phyloP scores from a whole-genome alignment of 1,140 invertebrate species.

The Oryzaephilus surinamensis region DNA sequence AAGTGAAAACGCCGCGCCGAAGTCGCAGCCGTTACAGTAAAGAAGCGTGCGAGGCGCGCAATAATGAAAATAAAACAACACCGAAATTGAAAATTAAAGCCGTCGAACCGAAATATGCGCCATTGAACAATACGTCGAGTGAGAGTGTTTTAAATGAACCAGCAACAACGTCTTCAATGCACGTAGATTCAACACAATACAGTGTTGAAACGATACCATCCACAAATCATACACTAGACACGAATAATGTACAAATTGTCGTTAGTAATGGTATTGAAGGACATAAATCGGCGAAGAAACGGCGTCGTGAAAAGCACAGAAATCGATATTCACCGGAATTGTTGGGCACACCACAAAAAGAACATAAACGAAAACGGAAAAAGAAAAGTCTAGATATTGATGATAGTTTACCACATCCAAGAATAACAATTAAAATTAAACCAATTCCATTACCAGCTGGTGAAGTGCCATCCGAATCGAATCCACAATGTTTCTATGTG shows the following conservation, averaged over 20 bases:
- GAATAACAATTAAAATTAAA: constrained; percentile 73
- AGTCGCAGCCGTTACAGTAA: constrained; percentile 56
- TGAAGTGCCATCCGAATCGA: constrained; percentile 44
- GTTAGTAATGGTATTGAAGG: constrained; percentile 14
- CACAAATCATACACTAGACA: constrained; percentile 1
- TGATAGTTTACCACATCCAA: constrained; percentile 47
- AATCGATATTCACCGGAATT: constrained; percentile 56
- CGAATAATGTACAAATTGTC: constrained; percentile 17
- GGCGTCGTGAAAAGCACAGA: constrained; percentile 57
- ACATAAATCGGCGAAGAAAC: constrained; percentile 42
- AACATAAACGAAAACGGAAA: constrained; percentile 59
- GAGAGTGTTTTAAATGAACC: not conserved
- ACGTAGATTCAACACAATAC: no score
- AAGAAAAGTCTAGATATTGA: constrained; percentile 61
- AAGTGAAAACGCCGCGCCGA: constrained; percentile 65
- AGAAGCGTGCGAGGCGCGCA: constrained; percentile 38
- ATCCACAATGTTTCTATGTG: constrained; percentile 60
- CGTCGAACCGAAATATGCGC: constrained; percentile 35
- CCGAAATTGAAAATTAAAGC: constrained; percentile 50
- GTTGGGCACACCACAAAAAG: constrained; percentile 39
- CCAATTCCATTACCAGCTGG: constrained; percentile 67
- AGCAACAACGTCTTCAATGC: not conserved
- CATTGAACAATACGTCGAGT: not conserved
- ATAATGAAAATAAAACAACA: constrained; percentile 29
- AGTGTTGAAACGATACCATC: not conserved